A percentile compares a stretch with the other conserved stretches of the same genome.
Evolutionary conservation across 2,888 invertebrate species (phyloP).

Genomic region (Hoplodrina ambigua): DNA sequence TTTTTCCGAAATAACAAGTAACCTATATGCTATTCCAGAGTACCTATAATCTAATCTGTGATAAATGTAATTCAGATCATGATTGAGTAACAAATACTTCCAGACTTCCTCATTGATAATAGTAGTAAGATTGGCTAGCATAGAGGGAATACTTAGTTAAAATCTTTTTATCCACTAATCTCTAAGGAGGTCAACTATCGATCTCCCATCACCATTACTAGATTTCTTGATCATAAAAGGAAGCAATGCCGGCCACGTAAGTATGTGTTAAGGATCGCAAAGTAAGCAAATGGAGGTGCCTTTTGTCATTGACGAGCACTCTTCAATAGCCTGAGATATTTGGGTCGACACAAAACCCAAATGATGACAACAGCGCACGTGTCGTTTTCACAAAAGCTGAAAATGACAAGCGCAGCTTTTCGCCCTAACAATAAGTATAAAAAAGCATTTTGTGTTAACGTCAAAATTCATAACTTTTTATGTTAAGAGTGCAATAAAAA

Average conservation of each 20-base stretch:
- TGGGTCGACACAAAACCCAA: constrained; percentile 39
- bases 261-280: not conserved
- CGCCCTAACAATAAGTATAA: constrained; percentile 5
- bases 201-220: too few species aligned
- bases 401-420: constrained; percentile 38
- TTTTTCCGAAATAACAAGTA: too few species aligned
- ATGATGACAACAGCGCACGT: constrained; percentile 25
- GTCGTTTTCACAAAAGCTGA: constrained; percentile 18
- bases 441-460: constrained; percentile 25
- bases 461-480: constrained; percentile 40
- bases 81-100: too few species aligned
- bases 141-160: not conserved
- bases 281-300: constrained; percentile 1
- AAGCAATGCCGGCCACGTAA: not conserved
- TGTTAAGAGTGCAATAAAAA: constrained; percentile 37
- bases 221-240: not conserved
- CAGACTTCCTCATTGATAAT: too few species aligned
- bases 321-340: constrained; percentile 41
- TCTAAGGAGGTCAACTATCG: not conserved
- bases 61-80: too few species aligned
- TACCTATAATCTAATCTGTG: too few species aligned
- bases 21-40: too few species aligned
- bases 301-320: constrained; percentile 20
- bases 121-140: not conserved
- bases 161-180: not conserved